Base-by-base conservation (phyloP, 2,888 invertebrate genomes). In the Loripinus fragilis region DNA sequence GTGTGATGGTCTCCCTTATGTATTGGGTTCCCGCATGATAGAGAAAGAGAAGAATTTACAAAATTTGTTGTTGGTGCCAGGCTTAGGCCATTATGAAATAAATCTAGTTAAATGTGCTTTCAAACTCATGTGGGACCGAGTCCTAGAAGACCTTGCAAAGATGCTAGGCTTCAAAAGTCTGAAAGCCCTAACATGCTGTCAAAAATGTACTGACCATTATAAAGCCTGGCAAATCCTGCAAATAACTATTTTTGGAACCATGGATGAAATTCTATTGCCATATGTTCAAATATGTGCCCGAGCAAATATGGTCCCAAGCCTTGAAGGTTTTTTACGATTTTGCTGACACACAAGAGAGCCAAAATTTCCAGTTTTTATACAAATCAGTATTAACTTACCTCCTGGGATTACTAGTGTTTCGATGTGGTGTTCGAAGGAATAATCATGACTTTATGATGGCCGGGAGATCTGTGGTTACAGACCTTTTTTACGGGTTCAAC, bases 171-270 rank as follows among this genome's bases (percentile, higher is more conserved):
- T 28, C 30, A 33, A 38, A 2, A 50, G 50, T 25, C 8, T 60
- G 5, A 71, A 71, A 28, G 71, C 71, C 7, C 15, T 41, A 12
- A 7, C 42, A 7, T 15, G 30, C 2, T 71, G 71, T 41, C 60
- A 71, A 38, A 28, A 35, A 20, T 55, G 60, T 41, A 38, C 41
- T 0, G 60, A 71, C 42, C 60, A 60, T 23, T 60, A 71, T 42
- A 71, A 71, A 28, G 23, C 71, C 0, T 71, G 71, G 55, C 71
- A 71, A 42, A 41, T 71, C 35, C 25, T 71, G 28, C 60, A 71
- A 10, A 60, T 71, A 2, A n/a, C 60, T 25, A 17, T 71, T 12
- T 28, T 38, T 15, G 71, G 60, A 7, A 60, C 41, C 1, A 55
- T 50, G n/a, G n/a, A n/a, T n/a, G n/a, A n/a, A n/a, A n/a, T n/a